Evolutionary conservation across 2,797 vertebrate genomes (phyloP), one percentile per base, ranked within the genome.

Genomic region (Labroides dimidiatus): DNA sequence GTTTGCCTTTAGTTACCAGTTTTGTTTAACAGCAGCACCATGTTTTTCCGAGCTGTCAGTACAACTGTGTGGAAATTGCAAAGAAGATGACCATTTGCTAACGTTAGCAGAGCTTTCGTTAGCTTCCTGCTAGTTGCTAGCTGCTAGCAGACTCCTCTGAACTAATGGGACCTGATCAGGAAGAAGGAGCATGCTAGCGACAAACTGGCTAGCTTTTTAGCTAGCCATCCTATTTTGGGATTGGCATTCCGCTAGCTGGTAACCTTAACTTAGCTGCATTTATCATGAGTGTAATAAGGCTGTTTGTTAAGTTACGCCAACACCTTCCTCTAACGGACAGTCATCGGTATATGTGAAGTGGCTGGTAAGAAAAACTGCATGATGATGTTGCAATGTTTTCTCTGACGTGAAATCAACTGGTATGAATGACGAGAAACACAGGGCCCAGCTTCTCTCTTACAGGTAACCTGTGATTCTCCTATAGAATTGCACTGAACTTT

Each of bases 171-270:
- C 52, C 44, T 11, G 64, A 85, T 77, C 84, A 89, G 86, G 87
- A 89, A 89, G 87, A 76, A 63, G 75, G 85, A 90, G 90, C 89
- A 64, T 73, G 83, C 77, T 86, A 87, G 73, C 79, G 56, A 17
- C 10, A n/a, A 36, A 80, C 83, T 84, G 78, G 74, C 69, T 87
- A 90, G 87, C 89, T n/a, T 43, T 42, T 70, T 83, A 87, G 90
- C 85, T 84, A 78, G 68, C 73, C 84, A 78, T 83, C 84, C 89
- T 90, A 90, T 91, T 92, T 89, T 86, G 72, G 87, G 90, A 87
- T 75, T 86, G 89, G 88, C 77, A 89, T 90, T 87, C 77, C 74
- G 82, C 75, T 87, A 84, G 77, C 82, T 74, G 63, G 77, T 81
- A 78, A 78, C 80, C 68, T 76, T 58, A 77, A 81, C 49, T 71